phyloP scores from a whole-genome alignment of 2,797 vertebrate genomes.

The Chrysocyon brachyurus region DNA sequence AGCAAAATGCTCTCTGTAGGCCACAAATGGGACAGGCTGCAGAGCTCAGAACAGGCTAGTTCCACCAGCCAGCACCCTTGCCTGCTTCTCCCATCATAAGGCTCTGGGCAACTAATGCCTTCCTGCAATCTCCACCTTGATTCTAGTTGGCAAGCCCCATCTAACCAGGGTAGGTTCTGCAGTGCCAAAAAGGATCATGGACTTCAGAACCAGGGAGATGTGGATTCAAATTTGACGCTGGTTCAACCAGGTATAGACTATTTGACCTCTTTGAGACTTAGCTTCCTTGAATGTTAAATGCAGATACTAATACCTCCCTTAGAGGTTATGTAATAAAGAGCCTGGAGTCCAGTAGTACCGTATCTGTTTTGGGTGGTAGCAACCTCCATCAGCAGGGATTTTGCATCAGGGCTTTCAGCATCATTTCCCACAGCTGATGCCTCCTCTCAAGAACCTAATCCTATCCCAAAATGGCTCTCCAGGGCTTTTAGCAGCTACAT shows the following conservation, averaged over 20 bases:
- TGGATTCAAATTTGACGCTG: neutral
- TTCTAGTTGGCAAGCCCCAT: constrained; percentile 12
- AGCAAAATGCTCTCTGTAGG: neutral
- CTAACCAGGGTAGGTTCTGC: neutral
- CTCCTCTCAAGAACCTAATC: neutral
- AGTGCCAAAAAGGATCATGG: neutral
- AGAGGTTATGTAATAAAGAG: neutral
- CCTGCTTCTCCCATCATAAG: neutral
- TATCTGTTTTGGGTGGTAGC: neutral
- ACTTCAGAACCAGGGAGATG: neutral
- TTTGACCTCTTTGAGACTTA: neutral
- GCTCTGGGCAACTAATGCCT: neutral
- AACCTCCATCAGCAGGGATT: neutral
- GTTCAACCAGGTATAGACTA: neutral
- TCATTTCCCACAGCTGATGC: neutral
- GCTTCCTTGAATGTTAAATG: neutral
- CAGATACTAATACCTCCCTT: neutral
- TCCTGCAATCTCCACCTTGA: neutral
- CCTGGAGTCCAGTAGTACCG: too few relatives aligned
- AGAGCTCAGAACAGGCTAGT: neutral
- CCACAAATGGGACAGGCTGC: neutral
- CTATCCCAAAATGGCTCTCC: neutral
- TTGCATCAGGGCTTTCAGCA: neutral
- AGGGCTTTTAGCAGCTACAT: neutral
- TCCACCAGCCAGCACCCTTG: neutral